phyloP scores from a whole-genome alignment of 2,888 invertebrate genomes.

The Diplazon laetatorius region DNA sequence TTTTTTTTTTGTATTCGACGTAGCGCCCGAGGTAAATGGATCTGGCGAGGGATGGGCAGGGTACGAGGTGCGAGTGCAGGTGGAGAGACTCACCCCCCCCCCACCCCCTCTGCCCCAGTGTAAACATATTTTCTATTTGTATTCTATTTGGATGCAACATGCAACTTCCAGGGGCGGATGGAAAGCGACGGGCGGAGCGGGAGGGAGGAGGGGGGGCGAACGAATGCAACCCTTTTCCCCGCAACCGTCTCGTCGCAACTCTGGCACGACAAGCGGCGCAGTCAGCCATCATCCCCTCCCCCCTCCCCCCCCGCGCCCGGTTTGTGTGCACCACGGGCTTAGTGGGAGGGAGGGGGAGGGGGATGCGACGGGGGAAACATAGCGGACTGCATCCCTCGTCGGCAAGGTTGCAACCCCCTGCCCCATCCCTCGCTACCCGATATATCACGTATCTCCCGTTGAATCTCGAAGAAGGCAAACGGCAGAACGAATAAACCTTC shows the following conservation, averaged over 20 bases:
- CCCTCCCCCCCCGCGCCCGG: neutral
- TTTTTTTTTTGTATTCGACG: constrained; percentile 48
- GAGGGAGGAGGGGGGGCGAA: constrained; percentile 32
- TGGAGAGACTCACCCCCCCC: no score
- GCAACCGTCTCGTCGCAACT: constrained; percentile 5
- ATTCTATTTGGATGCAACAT: constrained; percentile 76
- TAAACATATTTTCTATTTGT: constrained; percentile 79
- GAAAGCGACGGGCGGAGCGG: constrained; percentile 22
- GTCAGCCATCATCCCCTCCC: neutral
- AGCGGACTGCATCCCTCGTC: constrained; percentile 45
- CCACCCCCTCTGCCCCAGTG: constrained; percentile 67
- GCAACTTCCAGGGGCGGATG: constrained; percentile 65
- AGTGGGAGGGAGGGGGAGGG: neutral
- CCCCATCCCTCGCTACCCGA: no score
- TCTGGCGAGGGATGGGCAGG: constrained; percentile 29
- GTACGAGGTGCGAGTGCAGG: neutral
- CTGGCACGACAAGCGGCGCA: constrained; percentile 14
- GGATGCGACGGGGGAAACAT: neutral
- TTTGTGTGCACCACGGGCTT: neutral
- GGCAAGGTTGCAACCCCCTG: neutral
- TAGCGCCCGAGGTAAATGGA: constrained; percentile 48
- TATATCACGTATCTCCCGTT: constrained; percentile 31
- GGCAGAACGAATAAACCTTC: constrained; percentile 19
- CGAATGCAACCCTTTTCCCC: constrained; percentile 28
- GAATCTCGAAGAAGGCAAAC: constrained; percentile 14